Conservation (phyloP, 2,113 vertebrate species). For the Scalopus aquaticus region DNA sequence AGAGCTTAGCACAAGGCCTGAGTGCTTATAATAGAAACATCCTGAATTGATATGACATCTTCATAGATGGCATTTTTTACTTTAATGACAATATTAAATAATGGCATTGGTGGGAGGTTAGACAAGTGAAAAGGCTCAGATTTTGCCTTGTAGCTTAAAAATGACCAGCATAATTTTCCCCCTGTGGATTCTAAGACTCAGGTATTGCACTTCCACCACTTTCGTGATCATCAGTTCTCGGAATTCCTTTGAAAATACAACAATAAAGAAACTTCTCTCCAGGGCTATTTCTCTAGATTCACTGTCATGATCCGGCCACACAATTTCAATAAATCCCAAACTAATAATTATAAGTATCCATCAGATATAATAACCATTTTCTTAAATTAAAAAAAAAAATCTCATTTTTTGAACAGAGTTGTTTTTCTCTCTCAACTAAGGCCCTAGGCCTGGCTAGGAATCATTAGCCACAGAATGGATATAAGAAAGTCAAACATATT, state of each 20-base stretch:
- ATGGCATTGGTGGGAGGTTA: background rate
- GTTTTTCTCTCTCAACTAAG: conserved; percentile 26
- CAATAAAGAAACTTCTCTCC: conserved; percentile 1
- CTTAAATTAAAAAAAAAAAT: conserved; percentile 39
- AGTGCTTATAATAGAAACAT: conserved; percentile 33
- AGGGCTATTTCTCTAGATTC: background rate
- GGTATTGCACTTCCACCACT: background rate
- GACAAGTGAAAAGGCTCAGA: background rate
- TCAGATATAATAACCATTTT: conserved; percentile 41
- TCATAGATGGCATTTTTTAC: conserved; percentile 61
- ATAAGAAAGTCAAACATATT: conserved; percentile 73
- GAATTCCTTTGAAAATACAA: conserved; percentile 19
- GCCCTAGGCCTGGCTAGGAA: conserved; percentile 41
- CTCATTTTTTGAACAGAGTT: conserved; percentile 29
- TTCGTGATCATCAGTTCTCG: background rate
- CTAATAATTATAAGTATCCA: conserved; percentile 48
- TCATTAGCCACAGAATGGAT: conserved; percentile 66
- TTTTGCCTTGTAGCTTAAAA: conserved; percentile 65
- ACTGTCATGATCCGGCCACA: background rate
- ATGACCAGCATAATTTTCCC: background rate
- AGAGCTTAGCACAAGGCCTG: background rate
- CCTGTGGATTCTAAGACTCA: background rate
- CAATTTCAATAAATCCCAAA: conserved; percentile 38
- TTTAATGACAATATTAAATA: conserved; percentile 50
- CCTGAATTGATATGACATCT: background rate